Base-by-base conservation (phyloP, 2,888 invertebrate genomes). In the Drosophila mimica region DNA sequence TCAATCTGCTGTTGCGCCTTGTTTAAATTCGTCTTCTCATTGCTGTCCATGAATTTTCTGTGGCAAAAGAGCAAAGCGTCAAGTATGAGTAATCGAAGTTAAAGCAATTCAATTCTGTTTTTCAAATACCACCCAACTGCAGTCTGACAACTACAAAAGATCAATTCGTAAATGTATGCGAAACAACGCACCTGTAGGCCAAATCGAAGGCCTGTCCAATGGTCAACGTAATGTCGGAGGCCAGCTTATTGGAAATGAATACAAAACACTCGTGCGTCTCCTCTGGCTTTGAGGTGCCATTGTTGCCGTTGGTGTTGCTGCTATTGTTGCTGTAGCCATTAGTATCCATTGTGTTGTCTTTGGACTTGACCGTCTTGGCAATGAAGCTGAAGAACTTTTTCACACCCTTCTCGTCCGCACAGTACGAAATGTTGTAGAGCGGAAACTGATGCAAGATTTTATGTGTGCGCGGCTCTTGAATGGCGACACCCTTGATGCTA, bases 121-220 rank as follows among this genome's bases (percentile, higher is more conserved):
- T 17, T 40, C 8, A 40, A 40, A 40, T 6, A n/a, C 17, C 15
- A 40, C 38, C 17, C 38, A 17, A 40, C 38, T 38, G 43, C 43
- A 15, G 17, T 38, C 38, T 38, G 38, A 17, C 28, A 28, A 17
- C 28, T 49, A 17, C 28, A 49, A 43, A 43, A 17, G 25, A 54
- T 51, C 33, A 31, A 9, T 13, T 8, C 58, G 30, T 30, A 28
- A n/a, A 13, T 20, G 20, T 25, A 9, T 31, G 13, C 13, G 6
- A n/a, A 33, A 4, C 17, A 40, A 81, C 91, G 82, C 79, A 95
- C 95, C 96, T 97, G 94, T 99, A 99, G 36, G 99, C 99, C 91
- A 99, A 94, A 94, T 99, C 99, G 93, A 99, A 99, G 0, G 99
- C 99, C 93, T 99, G 99, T 13, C 99, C 99, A 84, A 99, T 99